phyloP scores from a whole-genome alignment of 2,113 vertebrate genomes.

The Vanacampus margaritifer region DNA sequence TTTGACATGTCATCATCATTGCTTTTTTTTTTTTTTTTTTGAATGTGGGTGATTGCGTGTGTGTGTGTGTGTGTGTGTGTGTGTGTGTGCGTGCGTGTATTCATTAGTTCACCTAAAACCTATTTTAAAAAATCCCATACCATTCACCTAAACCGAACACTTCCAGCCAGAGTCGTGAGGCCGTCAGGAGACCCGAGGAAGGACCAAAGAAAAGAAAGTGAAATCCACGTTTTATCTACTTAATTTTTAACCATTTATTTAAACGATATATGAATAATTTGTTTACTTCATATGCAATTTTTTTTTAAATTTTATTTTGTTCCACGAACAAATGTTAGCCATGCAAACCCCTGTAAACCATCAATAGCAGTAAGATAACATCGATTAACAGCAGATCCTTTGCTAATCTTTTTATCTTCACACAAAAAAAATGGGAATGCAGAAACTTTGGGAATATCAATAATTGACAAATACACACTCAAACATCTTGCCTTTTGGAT shows the following conservation, averaged over 20 bases:
- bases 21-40: too few species aligned
- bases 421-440: conserved; percentile 25
- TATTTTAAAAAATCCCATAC: too few species aligned
- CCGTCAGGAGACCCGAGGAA: too few species aligned
- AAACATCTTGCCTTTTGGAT: conserved; percentile 19
- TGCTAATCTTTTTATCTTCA: conserved; percentile 59
- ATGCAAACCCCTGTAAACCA: conserved; percentile 12
- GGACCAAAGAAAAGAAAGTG: too few species aligned
- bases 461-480: conserved; percentile 39
- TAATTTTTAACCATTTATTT: too few species aligned
- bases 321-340: neutral
- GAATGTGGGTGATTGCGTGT: too few species aligned
- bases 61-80: too few species aligned
- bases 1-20: too few species aligned
- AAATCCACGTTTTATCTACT: neutral
- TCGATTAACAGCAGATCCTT: conserved; percentile 47
- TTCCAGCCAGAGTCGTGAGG: too few species aligned
- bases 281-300: neutral
- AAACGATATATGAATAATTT: neutral
- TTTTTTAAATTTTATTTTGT: neutral
- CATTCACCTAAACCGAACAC: too few species aligned
- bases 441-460: conserved; percentile 56
- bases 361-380: conserved; percentile 47
- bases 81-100: too few species aligned
- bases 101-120: too few species aligned